phyloP scores from a whole-genome alignment of 2,888 invertebrate genomes.

The Erebia palarica region DNA sequence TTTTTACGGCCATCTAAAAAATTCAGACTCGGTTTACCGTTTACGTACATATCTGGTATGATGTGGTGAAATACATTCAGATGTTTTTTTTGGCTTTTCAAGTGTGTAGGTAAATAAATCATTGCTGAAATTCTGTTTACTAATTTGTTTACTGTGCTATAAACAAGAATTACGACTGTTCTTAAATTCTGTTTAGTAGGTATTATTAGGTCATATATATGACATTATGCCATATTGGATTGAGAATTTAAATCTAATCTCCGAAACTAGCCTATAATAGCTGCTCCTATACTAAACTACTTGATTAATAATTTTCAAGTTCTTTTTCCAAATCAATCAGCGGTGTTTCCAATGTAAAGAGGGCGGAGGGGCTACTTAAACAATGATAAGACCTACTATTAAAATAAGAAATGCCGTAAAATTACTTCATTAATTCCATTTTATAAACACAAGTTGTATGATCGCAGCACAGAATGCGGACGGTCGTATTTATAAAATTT shows the following conservation, averaged over 20 bases:
- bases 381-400: not conserved
- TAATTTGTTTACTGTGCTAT: too few species aligned
- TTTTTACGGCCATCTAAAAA: too few species aligned
- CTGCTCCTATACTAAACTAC: not conserved
- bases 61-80: not conserved
- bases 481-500: constrained; percentile 38
- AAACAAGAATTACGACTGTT: too few species aligned
- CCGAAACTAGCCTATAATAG: too few species aligned
- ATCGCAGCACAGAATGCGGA: not conserved
- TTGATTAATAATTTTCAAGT: not conserved
- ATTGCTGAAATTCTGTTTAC: too few species aligned
- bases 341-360: not conserved
- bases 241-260: too few species aligned
- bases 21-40: too few species aligned
- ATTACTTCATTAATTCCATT: constrained; percentile 3
- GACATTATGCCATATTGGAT: too few species aligned
- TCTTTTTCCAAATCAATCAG: not conserved
- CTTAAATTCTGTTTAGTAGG: too few species aligned
- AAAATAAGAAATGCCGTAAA: not conserved
- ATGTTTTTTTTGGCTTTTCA: too few species aligned
- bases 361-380: not conserved
- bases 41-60: not conserved
- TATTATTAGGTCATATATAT: too few species aligned
- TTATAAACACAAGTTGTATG: constrained; percentile 2
- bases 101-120: too few species aligned